Percentiles rank a stretch among this genome's conserved stretches.
These are phyloP conservation scores for Onychomys torridus DNA, from an alignment of 2,797 vertebrate genomes.

Conservation along the genomic window DNA sequence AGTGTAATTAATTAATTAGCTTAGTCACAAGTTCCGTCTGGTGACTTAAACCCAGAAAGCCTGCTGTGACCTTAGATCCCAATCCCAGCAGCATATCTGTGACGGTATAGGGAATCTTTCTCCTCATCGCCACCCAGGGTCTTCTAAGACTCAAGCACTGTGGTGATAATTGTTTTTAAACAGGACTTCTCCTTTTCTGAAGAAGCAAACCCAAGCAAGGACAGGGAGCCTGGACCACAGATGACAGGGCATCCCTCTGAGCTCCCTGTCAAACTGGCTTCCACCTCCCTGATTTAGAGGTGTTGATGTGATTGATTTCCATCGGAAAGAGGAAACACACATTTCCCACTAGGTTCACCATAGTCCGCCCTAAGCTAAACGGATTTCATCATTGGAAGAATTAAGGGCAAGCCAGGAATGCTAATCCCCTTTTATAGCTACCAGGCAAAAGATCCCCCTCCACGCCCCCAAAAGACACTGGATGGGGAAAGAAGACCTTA, in stretches of 20 bases:
- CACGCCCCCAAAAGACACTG: too few relatives aligned
- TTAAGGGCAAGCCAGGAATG: neutral
- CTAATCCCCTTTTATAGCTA: neutral
- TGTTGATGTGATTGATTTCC: neutral
- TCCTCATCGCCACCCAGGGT: neutral
- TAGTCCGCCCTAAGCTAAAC: neutral
- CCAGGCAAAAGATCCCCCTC: neutral
- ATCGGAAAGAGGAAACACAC: neutral
- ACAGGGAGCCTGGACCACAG: neutral
- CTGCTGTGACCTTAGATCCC: neutral
- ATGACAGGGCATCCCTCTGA: neutral
- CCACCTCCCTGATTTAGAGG: neutral
- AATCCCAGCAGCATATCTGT: neutral
- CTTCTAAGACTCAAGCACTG: constrained; percentile 5
- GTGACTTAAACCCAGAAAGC: neutral
- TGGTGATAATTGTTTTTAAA: constrained; percentile 51
- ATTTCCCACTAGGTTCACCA: neutral
- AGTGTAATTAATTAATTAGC: constrained; percentile 9
- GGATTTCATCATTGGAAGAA: neutral
- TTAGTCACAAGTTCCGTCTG: neutral
- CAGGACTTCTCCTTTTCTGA: constrained; percentile 8
- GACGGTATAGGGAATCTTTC: neutral
- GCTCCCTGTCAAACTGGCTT: neutral
- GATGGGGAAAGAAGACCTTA: neutral
- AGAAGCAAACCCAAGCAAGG: constrained; percentile 19